phyloP scores from a whole-genome alignment of 2,113 vertebrate species.

The Ranitomeya imitator region DNA sequence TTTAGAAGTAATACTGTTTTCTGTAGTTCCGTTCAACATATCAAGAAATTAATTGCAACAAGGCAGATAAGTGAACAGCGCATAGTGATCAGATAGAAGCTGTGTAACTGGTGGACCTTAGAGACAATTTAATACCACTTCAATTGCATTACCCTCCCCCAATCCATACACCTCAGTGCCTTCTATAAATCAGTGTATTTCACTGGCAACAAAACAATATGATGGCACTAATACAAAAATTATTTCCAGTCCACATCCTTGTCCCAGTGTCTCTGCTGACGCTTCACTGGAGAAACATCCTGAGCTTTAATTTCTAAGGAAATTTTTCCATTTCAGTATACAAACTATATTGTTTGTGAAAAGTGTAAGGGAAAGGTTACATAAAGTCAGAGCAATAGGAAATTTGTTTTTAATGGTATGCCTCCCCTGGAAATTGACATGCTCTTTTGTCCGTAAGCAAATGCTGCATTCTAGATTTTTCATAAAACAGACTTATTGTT shows the following conservation, averaged over 20 bases:
- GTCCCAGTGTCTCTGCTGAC: conserved; percentile 28
- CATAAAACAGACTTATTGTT: not conserved
- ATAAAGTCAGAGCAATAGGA: conserved; percentile 20
- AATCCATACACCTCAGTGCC: conserved; percentile 20
- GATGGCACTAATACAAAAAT: conserved; percentile 40
- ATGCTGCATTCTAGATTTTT: not conserved
- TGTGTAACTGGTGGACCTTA: conserved; percentile 49
- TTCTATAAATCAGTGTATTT: conserved; percentile 23
- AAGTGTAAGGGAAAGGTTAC: conserved; percentile 30
- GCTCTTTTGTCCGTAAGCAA: not conserved
- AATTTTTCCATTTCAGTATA: conserved; percentile 36
- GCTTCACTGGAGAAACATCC: conserved; percentile 41
- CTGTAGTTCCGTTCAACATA: conserved; percentile 43
- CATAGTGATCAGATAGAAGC: conserved; percentile 42
- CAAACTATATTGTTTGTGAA: conserved; percentile 43
- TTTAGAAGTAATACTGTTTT: conserved; percentile 51
- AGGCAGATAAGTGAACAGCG: conserved; percentile 40
- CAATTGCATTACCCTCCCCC: conserved; percentile 49
- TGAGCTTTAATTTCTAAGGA: conserved; percentile 44
- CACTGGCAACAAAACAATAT: conserved; percentile 32
- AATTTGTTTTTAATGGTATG: conserved; percentile 26
- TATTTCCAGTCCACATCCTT: conserved; percentile 43
- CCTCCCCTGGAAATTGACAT: not conserved
- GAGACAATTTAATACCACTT: conserved; percentile 52
- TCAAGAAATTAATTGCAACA: conserved; percentile 57